Evolutionary conservation across 2,888 invertebrate genomes (phyloP).

Genomic region (Cosmorhoe ocellata): DNA sequence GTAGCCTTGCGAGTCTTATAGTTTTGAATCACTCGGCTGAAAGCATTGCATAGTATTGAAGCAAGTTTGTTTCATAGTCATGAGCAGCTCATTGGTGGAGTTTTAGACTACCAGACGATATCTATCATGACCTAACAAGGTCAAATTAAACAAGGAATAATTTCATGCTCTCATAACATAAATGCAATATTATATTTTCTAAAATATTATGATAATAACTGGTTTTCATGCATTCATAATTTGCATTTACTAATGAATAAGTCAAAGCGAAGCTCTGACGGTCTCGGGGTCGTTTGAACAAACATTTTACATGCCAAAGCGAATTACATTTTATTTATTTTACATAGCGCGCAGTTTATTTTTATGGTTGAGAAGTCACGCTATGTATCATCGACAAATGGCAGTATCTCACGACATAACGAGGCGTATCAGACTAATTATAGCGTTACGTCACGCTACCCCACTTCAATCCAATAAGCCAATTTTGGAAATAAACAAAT

Average conservation of each 20-base stretch:
- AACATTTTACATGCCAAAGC: constrained; percentile 5
- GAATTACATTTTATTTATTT: constrained; percentile 20
- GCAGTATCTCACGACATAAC: constrained; percentile 25
- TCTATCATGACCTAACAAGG: too few relatives aligned
- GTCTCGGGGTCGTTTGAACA: neutral
- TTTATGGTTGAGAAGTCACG: constrained; percentile 17
- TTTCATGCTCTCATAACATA: too few relatives aligned
- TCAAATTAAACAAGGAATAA: too few relatives aligned
- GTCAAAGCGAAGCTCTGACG: constrained; percentile 7
- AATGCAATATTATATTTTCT: neutral
- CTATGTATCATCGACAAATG: constrained; percentile 22
- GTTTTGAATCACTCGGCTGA: neutral
- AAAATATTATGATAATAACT: neutral
- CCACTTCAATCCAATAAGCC: neutral
- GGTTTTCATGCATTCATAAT: neutral
- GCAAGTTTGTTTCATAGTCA: too few relatives aligned
- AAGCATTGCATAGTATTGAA: neutral
- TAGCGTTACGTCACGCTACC: constrained; percentile 20
- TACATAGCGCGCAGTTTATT: constrained; percentile 7
- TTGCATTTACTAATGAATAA: neutral
- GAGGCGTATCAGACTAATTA: constrained; percentile 11
- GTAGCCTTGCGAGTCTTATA: neutral
- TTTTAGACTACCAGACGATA: too few relatives aligned
- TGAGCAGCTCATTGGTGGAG: too few relatives aligned
- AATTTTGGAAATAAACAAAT: neutral